A percentile compares a stretch with the other conserved stretches of the same genome.
Conservation (phyloP, 2,113 vertebrate species). For the Gavialis gangeticus region DNA sequence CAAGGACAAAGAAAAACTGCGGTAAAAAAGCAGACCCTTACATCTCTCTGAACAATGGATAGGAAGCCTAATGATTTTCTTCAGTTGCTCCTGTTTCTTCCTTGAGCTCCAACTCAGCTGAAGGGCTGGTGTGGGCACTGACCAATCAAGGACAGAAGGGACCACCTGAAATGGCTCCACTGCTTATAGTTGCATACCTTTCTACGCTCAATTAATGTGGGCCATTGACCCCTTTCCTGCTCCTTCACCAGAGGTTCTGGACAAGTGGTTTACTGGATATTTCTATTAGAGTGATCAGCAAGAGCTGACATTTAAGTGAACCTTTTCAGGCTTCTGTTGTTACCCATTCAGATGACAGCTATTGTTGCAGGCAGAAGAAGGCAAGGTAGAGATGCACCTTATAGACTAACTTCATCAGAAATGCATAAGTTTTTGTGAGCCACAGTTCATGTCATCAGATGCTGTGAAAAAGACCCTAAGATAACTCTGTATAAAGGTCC, state of each 20-base stretch:
- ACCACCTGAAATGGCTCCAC: not conserved
- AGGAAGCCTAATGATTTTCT: not conserved
- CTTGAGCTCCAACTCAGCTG: not conserved
- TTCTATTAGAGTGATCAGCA: slow-evolving; percentile 25
- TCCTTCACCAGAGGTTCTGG: not conserved
- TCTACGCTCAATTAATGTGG: not conserved
- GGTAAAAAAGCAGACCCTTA: not conserved
- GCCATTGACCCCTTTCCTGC: not conserved
- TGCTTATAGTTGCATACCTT: not conserved
- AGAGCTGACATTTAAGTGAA: not conserved
- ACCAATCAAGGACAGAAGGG: not conserved
- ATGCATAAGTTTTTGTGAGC: too few relatives aligned
- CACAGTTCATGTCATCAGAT: too few relatives aligned
- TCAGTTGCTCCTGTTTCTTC: not conserved
- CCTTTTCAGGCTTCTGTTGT: slow-evolving; percentile 11
- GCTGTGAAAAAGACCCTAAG: not conserved
- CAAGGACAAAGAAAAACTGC: not conserved
- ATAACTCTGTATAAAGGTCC: not conserved
- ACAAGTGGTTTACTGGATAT: not conserved
- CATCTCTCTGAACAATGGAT: not conserved
- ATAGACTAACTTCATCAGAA: too few relatives aligned
- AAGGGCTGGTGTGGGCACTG: not conserved
- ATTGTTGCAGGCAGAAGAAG: not conserved
- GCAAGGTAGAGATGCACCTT: too few relatives aligned
- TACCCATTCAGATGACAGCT: slow-evolving; percentile 9